These are phyloP conservation scores for Hirudinaria manillensis DNA, from an alignment of 2,888 invertebrate species.

Conservation along the genomic window DNA sequence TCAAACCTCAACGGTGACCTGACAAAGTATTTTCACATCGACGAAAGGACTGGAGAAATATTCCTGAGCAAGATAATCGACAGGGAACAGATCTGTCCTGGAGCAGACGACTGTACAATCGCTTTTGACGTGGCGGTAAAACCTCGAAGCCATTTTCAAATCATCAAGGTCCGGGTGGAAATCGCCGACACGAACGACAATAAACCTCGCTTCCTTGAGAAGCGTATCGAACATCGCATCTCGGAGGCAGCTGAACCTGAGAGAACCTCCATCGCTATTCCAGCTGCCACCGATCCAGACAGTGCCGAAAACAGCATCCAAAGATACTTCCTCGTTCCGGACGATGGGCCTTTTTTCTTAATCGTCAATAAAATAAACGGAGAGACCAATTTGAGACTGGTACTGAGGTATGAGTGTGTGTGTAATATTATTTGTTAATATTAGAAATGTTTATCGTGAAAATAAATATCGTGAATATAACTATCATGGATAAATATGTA, in stretches of 20 bases:
- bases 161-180: background rate
- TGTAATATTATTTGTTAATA: background rate
- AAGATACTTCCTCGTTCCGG: background rate
- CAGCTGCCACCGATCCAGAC: conserved; percentile 25
- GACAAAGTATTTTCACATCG: conserved; percentile 12
- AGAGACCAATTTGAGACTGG: conserved; percentile 36
- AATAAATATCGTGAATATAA: too few species aligned
- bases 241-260: conserved; percentile 20
- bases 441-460: background rate
- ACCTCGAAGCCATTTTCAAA: background rate
- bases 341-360: background rate
- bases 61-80: conserved; percentile 4
- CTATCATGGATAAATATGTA: too few species aligned
- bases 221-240: background rate
- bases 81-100: conserved; percentile 14
- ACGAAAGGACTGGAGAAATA: conserved; percentile 18
- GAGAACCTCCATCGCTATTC: conserved; percentile 9
- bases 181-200: conserved; percentile 21
- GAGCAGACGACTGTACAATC: conserved; percentile 10
- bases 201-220: background rate
- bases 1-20: background rate
- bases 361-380: conserved; percentile 28
- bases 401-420: conserved; percentile 30
- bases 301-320: conserved; percentile 6
- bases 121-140: conserved; percentile 12